phyloP scores from a whole-genome alignment of 1,140 invertebrate genomes.

The Helicoverpa zea region DNA sequence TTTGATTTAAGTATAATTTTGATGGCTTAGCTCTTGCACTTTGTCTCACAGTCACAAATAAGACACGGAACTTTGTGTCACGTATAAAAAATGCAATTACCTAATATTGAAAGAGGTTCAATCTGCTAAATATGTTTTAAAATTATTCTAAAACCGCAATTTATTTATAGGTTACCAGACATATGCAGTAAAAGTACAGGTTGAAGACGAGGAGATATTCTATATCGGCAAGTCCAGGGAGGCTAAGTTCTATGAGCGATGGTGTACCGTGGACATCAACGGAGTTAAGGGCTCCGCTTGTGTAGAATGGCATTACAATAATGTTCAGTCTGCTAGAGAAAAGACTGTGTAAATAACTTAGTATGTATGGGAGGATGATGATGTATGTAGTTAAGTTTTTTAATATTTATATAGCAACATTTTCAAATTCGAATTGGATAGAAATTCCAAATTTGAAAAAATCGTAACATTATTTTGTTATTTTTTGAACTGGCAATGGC shows the following conservation, averaged over 20 bases:
- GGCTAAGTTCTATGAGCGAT: conserved; percentile 89
- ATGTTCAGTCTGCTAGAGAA: conserved; percentile 65
- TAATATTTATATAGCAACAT: neutral
- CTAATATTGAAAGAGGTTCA: no score
- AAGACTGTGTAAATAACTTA: neutral
- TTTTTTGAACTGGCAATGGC: neutral
- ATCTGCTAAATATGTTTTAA: no score
- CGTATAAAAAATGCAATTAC: neutral
- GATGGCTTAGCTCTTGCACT: no score
- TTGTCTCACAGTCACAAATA: neutral
- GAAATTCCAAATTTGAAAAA: neutral
- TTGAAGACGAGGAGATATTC: conserved; percentile 88
- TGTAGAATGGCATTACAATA: conserved; percentile 90
- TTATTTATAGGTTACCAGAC: conserved; percentile 77
- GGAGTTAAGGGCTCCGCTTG: conserved; percentile 89
- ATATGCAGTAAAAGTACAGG: conserved; percentile 87
- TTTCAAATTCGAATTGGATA: neutral
- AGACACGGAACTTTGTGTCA: neutral
- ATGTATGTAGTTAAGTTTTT: neutral
- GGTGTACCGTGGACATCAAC: conserved; percentile 88
- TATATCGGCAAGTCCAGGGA: conserved; percentile 90
- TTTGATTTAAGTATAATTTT: no score
- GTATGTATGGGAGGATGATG: neutral
- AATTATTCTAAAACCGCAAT: neutral
- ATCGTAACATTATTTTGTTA: neutral